These are phyloP conservation scores for Electrona antarctica DNA, from an alignment of 2,113 vertebrate genomes.

Conservation along the genomic window DNA sequence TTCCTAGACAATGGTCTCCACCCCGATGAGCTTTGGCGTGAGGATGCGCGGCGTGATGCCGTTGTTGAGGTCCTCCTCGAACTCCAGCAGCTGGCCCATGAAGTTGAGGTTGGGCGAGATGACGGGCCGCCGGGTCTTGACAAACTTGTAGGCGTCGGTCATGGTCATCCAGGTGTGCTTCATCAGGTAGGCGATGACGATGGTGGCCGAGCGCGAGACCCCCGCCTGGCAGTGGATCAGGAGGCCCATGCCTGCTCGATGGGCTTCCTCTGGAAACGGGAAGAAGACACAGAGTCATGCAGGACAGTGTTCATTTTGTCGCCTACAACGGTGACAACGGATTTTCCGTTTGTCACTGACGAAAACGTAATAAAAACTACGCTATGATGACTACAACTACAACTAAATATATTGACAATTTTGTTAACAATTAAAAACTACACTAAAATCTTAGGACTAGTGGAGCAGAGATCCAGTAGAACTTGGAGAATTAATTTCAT, in stretches of 20 bases:
- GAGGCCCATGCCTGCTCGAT: constrained; percentile 91
- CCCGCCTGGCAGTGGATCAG: constrained; percentile 99
- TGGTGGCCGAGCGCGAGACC: constrained; percentile 96
- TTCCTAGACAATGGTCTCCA: constrained; percentile 91
- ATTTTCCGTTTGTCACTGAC: too few species aligned
- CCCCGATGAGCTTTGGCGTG: constrained; percentile 92
- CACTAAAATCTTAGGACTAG: too few species aligned
- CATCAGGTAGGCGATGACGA: constrained; percentile 98
- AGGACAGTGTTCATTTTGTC: too few species aligned
- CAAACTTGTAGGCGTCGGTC: constrained; percentile 98
- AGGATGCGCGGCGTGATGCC: constrained; percentile 96
- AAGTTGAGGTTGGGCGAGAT: constrained; percentile 99
- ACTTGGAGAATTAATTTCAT: too few species aligned
- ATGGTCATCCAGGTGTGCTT: constrained; percentile 99
- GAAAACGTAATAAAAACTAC: too few species aligned
- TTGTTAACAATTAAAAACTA: too few species aligned
- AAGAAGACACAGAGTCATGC: background rate
- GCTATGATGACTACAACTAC: too few species aligned
- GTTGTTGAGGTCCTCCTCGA: constrained; percentile 97
- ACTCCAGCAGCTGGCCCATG: constrained; percentile 98
- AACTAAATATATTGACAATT: too few species aligned
- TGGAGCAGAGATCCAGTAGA: too few species aligned
- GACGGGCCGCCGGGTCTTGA: constrained; percentile 96
- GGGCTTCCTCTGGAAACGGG: constrained; percentile 91
- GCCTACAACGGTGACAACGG: too few species aligned